Base-by-base conservation (phyloP, 1,140 invertebrate species). In the Saxidomus purpurata region DNA sequence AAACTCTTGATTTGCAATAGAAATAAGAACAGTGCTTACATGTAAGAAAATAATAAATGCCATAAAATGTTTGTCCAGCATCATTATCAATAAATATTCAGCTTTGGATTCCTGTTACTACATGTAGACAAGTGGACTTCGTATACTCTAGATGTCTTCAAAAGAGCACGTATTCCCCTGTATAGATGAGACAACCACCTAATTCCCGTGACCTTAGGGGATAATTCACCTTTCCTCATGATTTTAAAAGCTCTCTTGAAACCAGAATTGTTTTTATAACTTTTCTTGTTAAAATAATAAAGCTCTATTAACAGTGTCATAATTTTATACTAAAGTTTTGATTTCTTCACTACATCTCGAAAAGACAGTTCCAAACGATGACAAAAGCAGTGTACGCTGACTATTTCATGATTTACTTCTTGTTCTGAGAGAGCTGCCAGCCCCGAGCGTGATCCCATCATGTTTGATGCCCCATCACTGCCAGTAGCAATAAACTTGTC, bases 221-320 rank as follows among this genome's bases (percentile, higher is more conserved):
- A 67, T 4, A 85, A 55, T 11, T 34, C 31, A 17, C 83, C 83
- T 74, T 85, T 71, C 0, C 34, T n/a, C 15, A 80, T 11, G 0
- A 15, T 36, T 22, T 47, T 22, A 22, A 80, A 80, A 2, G 67
- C 28, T 13, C 38, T 74, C 61, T 36, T n/a, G 1, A 82, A 61
- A 13, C 79, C 87, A 25, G 19, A 17, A 40, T 89, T 89, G 88
- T 89, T 89, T 38, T 84, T 85, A 28, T 84, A 85, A n/a, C 49
- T 31, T 38, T 91, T 90, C 0, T 34, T 89, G 77, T 91, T 90
- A 59, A 89, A 90, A 80, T 91, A 91, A 71, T 90, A 69, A 1
- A 90, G 28, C 3, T 89, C 91, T 38, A 90, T 91, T 0, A 91
- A 31, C 34, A 91, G 40, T 34, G 91, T 91, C 89, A 91, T 91